phyloP scores from a whole-genome alignment of 1,140 invertebrate species.

The Solenopsis fugax region DNA sequence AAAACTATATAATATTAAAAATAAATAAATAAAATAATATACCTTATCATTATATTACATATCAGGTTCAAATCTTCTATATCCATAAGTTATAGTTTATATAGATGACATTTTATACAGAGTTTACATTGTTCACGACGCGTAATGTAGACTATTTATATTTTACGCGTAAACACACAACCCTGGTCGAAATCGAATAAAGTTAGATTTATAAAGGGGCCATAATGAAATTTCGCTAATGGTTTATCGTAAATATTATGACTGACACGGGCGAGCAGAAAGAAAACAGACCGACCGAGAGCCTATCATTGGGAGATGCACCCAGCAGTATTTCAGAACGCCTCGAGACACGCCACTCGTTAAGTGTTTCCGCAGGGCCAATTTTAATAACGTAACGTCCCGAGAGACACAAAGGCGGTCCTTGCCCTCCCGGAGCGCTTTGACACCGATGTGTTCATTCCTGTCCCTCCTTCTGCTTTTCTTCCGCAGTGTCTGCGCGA shows the following conservation, averaged over 20 bases:
- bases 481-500: conserved; percentile 35
- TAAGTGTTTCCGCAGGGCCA: conserved; percentile 75
- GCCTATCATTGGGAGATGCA: conserved; percentile 9
- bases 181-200: neutral
- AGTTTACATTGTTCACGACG: too few species aligned
- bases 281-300: conserved; percentile 18
- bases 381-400: conserved; percentile 79
- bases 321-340: conserved; percentile 48
- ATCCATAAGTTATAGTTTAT: too few species aligned
- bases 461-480: conserved; percentile 22
- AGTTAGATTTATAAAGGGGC: neutral
- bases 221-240: conserved; percentile 1
- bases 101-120: too few species aligned
- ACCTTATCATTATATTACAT: too few species aligned
- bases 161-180: too few species aligned
- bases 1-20: too few species aligned
- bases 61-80: too few species aligned
- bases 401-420: conserved; percentile 68
- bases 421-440: conserved; percentile 57
- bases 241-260: conserved; percentile 10
- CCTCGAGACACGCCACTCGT: conserved; percentile 57
- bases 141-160: too few species aligned
- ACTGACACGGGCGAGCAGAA: neutral
- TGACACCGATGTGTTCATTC: conserved; percentile 65
- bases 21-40: too few species aligned